A percentile compares a stretch with the other conserved stretches of the same genome.
These are phyloP conservation scores for Incurvaria masculella DNA, from an alignment of 2,888 invertebrate genomes.

Conservation along the genomic window DNA sequence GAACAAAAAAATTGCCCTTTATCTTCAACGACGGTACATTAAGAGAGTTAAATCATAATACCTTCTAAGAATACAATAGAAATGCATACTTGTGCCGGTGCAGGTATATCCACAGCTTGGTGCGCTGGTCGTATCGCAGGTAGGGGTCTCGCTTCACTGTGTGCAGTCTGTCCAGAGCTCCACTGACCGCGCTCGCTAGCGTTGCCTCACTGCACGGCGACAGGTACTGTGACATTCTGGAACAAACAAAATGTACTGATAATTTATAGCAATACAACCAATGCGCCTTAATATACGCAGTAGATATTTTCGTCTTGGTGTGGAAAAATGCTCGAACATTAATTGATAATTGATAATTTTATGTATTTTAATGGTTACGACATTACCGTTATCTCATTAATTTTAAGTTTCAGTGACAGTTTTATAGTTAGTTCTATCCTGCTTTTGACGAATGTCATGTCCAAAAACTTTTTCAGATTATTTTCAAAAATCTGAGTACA, in stretches of 20 bases:
- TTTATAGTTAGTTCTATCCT: not conserved
- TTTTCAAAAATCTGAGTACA: too few species aligned
- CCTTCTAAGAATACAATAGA: too few species aligned
- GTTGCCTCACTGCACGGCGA: conserved; percentile 59
- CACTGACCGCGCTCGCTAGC: conserved; percentile 80
- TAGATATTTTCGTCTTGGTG: not conserved
- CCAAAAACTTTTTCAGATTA: too few species aligned
- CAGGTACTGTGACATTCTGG: conserved; percentile 62
- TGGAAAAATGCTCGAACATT: not conserved
- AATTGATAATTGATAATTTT: not conserved
- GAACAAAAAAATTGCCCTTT: too few species aligned
- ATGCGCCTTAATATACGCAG: conserved; percentile 51
- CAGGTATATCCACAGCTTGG: conserved; percentile 95
- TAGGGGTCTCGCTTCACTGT: conserved; percentile 82
- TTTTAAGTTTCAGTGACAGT: too few species aligned
- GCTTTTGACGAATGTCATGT: too few species aligned
- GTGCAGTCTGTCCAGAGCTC: conserved; percentile 86
- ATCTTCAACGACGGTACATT: too few species aligned
- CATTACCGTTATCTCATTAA: too few species aligned
- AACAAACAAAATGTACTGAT: conserved; percentile 6
- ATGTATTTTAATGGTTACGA: too few species aligned
- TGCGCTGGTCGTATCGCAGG: conserved; percentile 87
- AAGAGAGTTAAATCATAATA: too few species aligned
- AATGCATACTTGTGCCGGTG: conserved; percentile 64
- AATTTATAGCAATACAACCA: conserved; percentile 31